Base-by-base conservation (phyloP, 2,797 vertebrate species). In the Platyrinchus mystaceus region DNA sequence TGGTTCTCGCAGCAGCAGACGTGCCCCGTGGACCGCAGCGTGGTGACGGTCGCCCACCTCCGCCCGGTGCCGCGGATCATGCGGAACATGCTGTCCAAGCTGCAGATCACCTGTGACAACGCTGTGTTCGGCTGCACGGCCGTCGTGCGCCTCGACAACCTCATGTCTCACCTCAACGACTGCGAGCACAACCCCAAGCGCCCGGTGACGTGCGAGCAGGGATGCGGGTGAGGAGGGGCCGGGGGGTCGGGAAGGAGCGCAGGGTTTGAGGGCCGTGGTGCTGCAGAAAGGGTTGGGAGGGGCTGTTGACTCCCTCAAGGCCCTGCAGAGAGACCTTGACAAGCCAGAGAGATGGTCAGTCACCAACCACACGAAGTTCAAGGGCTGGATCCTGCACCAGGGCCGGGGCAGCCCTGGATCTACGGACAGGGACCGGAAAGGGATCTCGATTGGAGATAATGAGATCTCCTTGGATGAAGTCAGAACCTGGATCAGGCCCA, bases 1-100 rank as follows among this genome's bases (percentile, higher is more conserved):
- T 99, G 99, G 99, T 99, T 99, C 90, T 99, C 99, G 41, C 99
- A 99, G 98, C 99, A 99, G 98, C 99, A 99, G 98, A 99, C 99
- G 28, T 99, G 99, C 89, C 99, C 99, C 0, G 99, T 99, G 97
- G 99, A 99, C 97, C 99, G 99, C 95, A 99, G 99, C 12, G 99
- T 99, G 39, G 99, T 99, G 97, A 99, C 99, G 2, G 98, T 99
- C 4, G 99, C 99, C 60, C 99, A 99, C 98, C 98, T 99, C 70
- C 98, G 99, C 60, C 99, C 99, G 3, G 99, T 99, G 64, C 99
- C 99, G 58, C 99, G 99, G 91, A 99, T 99, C 98, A 99, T 99
- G 99, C 98, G 99, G 75, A 99, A 99, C 97, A 99, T 99, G 99
- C 98, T 99, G 68, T 99, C 99, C 59, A 99, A 99, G 97, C 98